These are phyloP conservation scores for Saxidomus purpurata DNA, from an alignment of 1,140 invertebrate species.

Conservation along the genomic window DNA sequence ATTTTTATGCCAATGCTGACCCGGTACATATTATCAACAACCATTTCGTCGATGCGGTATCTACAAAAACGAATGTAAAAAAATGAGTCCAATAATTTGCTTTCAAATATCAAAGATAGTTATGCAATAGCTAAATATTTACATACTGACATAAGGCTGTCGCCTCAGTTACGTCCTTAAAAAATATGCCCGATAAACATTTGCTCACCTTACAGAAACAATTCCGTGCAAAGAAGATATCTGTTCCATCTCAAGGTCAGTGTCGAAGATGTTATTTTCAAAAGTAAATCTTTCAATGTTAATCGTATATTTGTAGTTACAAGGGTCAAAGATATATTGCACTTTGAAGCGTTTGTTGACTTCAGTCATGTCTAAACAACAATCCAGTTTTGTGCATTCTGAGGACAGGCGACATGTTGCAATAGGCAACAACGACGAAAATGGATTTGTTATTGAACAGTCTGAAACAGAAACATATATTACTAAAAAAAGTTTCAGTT, in stretches of 20 bases:
- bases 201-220: background rate
- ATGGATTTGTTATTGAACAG: background rate
- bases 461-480: background rate
- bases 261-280: background rate
- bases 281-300: constrained; percentile 6
- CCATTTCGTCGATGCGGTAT: background rate
- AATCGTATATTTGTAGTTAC: constrained; percentile 10
- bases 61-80: background rate
- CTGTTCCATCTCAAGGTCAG: background rate
- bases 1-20: background rate
- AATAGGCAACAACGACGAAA: background rate
- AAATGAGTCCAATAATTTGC: no score
- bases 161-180: no score
- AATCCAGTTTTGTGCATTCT: constrained; percentile 11
- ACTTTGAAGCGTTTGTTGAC: constrained; percentile 4
- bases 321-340: constrained; percentile 18
- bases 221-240: background rate
- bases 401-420: background rate
- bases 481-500: no score
- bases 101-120: no score
- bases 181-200: no score
- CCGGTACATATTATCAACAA: background rate
- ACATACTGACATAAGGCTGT: no score
- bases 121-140: no score
- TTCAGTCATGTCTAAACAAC: background rate